A percentile compares a stretch with the other conserved stretches of the same genome.
Evolutionary conservation across 2,797 vertebrate genomes (phyloP).

Genomic region (Anabas testudineus): DNA sequence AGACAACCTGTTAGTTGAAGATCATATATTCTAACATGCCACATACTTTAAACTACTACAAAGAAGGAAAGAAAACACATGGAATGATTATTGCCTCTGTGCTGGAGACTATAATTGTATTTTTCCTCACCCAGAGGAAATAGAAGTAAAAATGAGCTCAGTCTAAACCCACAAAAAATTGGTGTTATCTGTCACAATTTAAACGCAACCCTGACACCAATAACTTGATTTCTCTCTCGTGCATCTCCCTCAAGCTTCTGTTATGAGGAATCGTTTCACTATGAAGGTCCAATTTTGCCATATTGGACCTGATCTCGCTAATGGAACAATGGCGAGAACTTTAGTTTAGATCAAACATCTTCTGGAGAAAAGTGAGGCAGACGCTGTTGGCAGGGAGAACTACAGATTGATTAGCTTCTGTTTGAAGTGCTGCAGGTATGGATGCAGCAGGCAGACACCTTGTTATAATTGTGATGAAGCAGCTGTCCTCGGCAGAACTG

Average conservation of each 20-base stretch:
- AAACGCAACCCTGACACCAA: slow-evolving; percentile 65
- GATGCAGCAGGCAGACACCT: slow-evolving; percentile 64
- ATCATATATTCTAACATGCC: slow-evolving; percentile 32
- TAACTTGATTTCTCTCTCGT: slow-evolving; percentile 65
- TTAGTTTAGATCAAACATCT: slow-evolving; percentile 64
- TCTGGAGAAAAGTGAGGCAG: slow-evolving; percentile 16
- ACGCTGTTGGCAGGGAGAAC: slow-evolving; percentile 29
- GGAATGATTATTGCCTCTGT: slow-evolving; percentile 57
- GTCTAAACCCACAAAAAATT: slow-evolving; percentile 71
- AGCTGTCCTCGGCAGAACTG: slow-evolving; percentile 75
- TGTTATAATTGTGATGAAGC: slow-evolving; percentile 83
- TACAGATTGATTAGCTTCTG: slow-evolving; percentile 66
- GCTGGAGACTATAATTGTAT: slow-evolving; percentile 67
- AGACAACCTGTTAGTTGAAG: slow-evolving; percentile 47
- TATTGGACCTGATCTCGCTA: slow-evolving; percentile 61
- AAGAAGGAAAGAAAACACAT: slow-evolving; percentile 15
- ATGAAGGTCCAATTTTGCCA: slow-evolving; percentile 49
- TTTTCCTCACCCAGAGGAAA: slow-evolving; percentile 62
- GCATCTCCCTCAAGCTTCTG: slow-evolving; percentile 56
- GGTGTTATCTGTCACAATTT: slow-evolving; percentile 79
- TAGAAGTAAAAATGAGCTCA: slow-evolving; percentile 63
- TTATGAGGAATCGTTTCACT: slow-evolving; percentile 69
- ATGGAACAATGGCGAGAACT: slow-evolving; percentile 55
- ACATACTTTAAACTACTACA: slow-evolving; percentile 26
- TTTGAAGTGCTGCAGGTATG: slow-evolving; percentile 64